Evolutionary conservation across 2,888 invertebrate genomes (phyloP), one percentile per base, ranked within the genome.

Genomic region (Papilio elwesi): DNA sequence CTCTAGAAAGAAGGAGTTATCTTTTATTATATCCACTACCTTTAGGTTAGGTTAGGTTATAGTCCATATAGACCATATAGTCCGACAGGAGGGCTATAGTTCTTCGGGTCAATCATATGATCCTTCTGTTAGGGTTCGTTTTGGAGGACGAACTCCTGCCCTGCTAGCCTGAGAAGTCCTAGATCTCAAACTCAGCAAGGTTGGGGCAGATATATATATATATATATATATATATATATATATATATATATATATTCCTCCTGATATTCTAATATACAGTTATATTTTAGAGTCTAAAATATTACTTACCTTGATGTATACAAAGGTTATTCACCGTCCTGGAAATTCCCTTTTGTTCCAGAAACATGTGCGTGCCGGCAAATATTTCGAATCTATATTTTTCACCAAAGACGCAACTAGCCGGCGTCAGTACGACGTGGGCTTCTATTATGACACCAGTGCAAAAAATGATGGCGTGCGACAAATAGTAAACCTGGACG

Each of bases 381-480:
- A 80, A 82, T 13, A 92, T 80, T 0, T 83, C 77, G 75, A 93
- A 93, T 73, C 88, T 91, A 75, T 86, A 84, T 55, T 77, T 80
- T 77, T 92, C 92, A 0, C 90, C 89, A 68, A 78, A 81, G 0
- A 92, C 88, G 75, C 93, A 93, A 53, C 78, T 84, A 6, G 93
- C 92, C 10, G 91, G 87, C 6, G 92, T 91, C 8, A 93, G 73
- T 2, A 90, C 86, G n/a, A 93, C 88, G 70, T 92, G 90, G 1
- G 90, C 84, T 76, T 93, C 92, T 76, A 93, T 84, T 13, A 93
- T 74, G 7, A 87, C 83, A 2, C 92, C 93, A 51, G 84, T 74
- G 76, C 93, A 93, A 78, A 93, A 93, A 81, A 92, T 80, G 87
- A 93, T 83, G 2, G 91, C 87, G 70, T 92, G 92, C 0, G 92